These are phyloP conservation scores for Phlogophora meticulosa DNA, from an alignment of 2,888 invertebrate genomes.

Conservation along the genomic window DNA sequence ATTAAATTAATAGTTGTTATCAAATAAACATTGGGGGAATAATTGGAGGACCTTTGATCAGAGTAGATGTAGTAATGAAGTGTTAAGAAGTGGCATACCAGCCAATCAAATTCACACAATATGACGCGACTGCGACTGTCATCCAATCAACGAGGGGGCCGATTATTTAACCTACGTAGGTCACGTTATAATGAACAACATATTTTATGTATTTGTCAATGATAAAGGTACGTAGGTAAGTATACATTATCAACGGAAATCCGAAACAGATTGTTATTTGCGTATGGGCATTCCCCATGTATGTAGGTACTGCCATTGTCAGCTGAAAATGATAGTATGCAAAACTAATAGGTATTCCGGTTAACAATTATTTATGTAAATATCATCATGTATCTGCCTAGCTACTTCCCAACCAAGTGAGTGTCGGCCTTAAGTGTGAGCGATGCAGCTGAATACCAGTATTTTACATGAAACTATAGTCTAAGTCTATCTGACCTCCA, in stretches of 20 bases:
- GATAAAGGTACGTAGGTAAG: conserved; percentile 7
- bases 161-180: neutral
- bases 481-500: no score
- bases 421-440: no score
- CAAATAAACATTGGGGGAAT: conserved; percentile 41
- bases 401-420: no score
- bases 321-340: conserved; percentile 19
- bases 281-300: conserved; percentile 17
- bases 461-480: no score
- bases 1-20: conserved; percentile 63
- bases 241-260: conserved; percentile 21
- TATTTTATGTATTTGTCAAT: neutral
- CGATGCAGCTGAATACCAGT: no score
- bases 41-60: conserved; percentile 39
- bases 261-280: conserved; percentile 22
- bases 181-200: no score
- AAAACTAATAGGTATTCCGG: neutral
- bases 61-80: conserved; percentile 16
- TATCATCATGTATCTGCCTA: no score
- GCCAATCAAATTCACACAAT: neutral
- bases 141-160: conserved; percentile 7
- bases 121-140: conserved; percentile 1
- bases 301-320: neutral
- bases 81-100: neutral
- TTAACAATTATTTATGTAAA: no score